Percentiles rank a stretch among this genome's conserved stretches.
Evolutionary conservation across 2,113 vertebrate genomes (phyloP).

Genomic region (Cynoglossus semilaevis): DNA sequence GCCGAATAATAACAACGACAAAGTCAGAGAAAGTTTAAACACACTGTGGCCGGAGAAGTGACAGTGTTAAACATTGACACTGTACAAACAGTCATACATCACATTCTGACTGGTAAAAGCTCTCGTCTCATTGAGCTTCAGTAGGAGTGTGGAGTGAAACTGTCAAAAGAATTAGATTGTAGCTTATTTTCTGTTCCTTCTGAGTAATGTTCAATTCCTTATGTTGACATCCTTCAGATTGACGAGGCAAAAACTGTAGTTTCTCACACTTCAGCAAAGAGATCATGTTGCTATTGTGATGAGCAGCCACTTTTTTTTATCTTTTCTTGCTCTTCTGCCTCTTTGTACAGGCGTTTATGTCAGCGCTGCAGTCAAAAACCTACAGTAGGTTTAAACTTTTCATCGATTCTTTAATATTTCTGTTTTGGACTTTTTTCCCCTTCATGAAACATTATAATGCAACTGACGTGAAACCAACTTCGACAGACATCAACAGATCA

Average conservation of each 20-base stretch:
- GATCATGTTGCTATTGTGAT: no score
- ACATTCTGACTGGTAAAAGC: not conserved
- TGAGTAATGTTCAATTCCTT: no score
- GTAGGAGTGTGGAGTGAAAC: not conserved
- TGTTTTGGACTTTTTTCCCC: no score
- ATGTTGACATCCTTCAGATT: no score
- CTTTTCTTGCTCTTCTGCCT: no score
- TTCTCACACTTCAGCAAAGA: no score
- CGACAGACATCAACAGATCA: slow-evolving; percentile 3
- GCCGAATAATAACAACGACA: not conserved
- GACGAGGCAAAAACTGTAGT: no score
- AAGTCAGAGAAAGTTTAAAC: not conserved
- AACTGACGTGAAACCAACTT: slow-evolving; percentile 3
- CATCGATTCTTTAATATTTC: no score
- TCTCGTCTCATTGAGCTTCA: not conserved
- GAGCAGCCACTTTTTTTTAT: no score
- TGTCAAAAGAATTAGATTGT: not conserved
- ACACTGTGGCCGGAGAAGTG: not conserved
- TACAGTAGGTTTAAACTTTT: no score
- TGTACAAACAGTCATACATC: slow-evolving; percentile 1
- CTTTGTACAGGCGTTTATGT: no score
- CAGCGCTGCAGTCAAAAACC: no score
- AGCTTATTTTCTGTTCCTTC: not conserved
- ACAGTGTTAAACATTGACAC: not conserved
- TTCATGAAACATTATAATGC: slow-evolving; percentile 10